Evolutionary conservation across 2,797 vertebrate genomes (phyloP), one percentile per base, ranked within the genome.

Genomic region (Cichlasoma orientale): DNA sequence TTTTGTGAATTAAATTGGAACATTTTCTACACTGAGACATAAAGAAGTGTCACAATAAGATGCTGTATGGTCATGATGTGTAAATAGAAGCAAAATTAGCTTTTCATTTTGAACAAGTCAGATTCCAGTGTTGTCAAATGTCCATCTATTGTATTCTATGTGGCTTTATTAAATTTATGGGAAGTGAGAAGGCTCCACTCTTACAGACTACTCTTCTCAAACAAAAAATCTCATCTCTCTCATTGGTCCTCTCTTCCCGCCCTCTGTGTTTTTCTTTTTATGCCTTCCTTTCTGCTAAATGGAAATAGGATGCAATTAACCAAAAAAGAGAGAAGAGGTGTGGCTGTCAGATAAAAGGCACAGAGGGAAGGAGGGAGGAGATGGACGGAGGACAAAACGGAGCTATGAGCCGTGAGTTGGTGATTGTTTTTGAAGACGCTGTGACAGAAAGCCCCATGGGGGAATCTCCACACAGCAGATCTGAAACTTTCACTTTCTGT

Each of bases 271-370:
- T 56, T 19, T 27, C 23, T 29, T 29, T 68, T 7, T 78, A 36
- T 36, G 11, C 44, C 31, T 74, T 56, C n/a, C n/a, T 79, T 88
- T 84, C 70, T 59, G 55, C 78, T 91, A 86, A 92, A 86, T 86
- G 74, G 76, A 86, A 90, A 88, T 82, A 41, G 61, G 70, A 77
- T 78, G 75, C 88, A 93, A 93, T 95, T 90, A 92, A 89, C 63
- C 80, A 86, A 77, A 75, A 85, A 75, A 88, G 79, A 83, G 79
- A 68, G 78, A 82, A 86, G 77, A 92, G 85, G 80, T 56, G 89
- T 89, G 85, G 57, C 85, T 93, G 89, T 90, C 88, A 90, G 82
- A 91, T 90, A 72, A 88, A 92, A 90, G 69, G 83, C 70, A 57
- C 47, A 7, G 4, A 57, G 80, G 73, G 75, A 83, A 72, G 61